These are phyloP conservation scores for Periparus ater DNA, from an alignment of 2,797 vertebrate genomes.

Conservation along the genomic window DNA sequence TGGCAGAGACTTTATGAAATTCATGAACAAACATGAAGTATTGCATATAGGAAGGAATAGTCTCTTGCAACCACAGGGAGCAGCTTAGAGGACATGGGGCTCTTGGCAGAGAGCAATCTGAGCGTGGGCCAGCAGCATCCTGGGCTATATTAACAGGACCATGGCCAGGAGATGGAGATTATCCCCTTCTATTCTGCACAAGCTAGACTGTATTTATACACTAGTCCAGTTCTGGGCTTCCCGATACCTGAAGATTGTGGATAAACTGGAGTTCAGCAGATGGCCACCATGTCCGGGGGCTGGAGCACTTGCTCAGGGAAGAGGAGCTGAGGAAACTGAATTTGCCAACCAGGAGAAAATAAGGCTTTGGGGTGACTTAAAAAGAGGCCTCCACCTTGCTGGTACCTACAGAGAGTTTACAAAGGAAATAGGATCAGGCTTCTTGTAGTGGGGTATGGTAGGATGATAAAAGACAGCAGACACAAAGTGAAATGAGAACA, in stretches of 20 bases:
- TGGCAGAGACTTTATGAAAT: not conserved
- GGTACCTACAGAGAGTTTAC: not conserved
- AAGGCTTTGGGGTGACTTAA: not conserved
- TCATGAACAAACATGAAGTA: not conserved
- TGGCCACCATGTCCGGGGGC: too few relatives aligned
- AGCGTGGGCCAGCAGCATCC: not conserved
- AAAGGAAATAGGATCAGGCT: not conserved
- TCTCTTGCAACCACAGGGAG: not conserved
- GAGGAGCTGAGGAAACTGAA: not conserved
- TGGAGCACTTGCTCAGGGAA: not conserved
- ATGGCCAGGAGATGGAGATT: not conserved
- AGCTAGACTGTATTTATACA: not conserved
- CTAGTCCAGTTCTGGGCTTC: not conserved
- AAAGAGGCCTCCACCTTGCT: not conserved
- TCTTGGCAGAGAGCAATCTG: not conserved
- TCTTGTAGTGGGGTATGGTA: not conserved
- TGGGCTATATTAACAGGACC: not conserved
- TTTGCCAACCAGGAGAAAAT: not conserved
- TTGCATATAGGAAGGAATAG: not conserved
- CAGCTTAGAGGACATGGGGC: not conserved
- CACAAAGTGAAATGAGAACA: not conserved
- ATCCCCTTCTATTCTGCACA: not conserved
- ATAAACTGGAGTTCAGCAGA: not conserved
- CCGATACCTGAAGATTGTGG: not conserved
- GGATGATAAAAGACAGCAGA: not conserved